Evolutionary conservation across 1,140 invertebrate genomes (phyloP).

Genomic region (Halyomorpha halys): DNA sequence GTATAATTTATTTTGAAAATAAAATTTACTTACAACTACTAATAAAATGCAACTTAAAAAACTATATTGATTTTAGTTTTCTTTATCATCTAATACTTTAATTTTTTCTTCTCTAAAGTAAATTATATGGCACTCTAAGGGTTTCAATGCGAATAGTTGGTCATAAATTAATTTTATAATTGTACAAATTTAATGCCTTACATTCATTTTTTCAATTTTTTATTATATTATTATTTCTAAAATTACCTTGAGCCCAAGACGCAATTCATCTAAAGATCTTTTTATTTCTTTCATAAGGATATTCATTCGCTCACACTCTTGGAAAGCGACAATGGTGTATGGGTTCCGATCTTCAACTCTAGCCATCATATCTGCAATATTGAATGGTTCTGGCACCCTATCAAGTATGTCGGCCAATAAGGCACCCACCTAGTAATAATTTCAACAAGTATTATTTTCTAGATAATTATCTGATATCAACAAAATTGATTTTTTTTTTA

Average conservation of each 20-base stretch:
- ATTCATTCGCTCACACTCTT: slow-evolving; percentile 95
- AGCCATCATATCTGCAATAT: slow-evolving; percentile 71
- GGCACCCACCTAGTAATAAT: slow-evolving; percentile 51
- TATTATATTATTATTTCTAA: background rate
- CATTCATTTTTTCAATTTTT: too few species aligned
- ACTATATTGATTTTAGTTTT: too few species aligned
- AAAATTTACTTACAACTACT: too few species aligned
- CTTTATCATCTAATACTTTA: too few species aligned
- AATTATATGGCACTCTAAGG: too few species aligned
- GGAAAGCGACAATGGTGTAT: slow-evolving; percentile 83
- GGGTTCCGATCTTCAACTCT: slow-evolving; percentile 85
- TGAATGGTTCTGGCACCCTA: slow-evolving; percentile 81
- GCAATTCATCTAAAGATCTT: slow-evolving; percentile 71
- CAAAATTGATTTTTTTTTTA: background rate
- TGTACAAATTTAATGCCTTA: too few species aligned
- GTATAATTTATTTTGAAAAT: too few species aligned
- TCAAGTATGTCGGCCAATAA: slow-evolving; percentile 81
- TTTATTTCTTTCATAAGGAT: slow-evolving; percentile 66
- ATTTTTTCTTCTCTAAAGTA: too few species aligned
- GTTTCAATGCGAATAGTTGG: too few species aligned
- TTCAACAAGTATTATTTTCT: background rate
- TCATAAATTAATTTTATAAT: too few species aligned
- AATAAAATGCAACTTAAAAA: too few species aligned
- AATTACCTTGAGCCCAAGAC: slow-evolving; percentile 71
- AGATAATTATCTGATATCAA: background rate